Percentiles rank a stretch among this genome's conserved stretches.
These are phyloP conservation scores for Carollia perspicillata DNA, from an alignment of 2,113 vertebrate species.

Conservation along the genomic window DNA sequence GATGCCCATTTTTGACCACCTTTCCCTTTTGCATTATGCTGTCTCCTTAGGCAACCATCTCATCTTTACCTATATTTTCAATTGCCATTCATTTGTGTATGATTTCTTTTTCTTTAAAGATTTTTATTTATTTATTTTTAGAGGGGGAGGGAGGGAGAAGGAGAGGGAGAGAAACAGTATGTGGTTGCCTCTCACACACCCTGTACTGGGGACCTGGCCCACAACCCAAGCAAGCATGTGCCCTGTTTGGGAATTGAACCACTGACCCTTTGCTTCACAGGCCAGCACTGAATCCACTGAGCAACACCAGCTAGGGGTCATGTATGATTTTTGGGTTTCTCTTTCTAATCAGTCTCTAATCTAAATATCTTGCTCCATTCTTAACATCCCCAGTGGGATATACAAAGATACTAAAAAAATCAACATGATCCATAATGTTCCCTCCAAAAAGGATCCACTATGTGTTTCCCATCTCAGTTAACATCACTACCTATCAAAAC, in stretches of 20 bases:
- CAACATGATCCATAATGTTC: not conserved
- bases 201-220: no score
- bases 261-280: no score
- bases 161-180: no score
- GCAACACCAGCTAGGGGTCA: no score
- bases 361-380: not conserved
- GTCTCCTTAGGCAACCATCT: not conserved
- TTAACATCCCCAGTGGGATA: not conserved
- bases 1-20: not conserved
- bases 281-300: no score
- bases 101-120: not conserved
- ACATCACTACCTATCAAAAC: not conserved
- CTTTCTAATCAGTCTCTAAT: not conserved
- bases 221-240: no score
- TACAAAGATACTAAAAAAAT: not conserved
- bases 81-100: not conserved
- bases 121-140: no score
- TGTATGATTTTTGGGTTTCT: not conserved
- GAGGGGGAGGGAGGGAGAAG: no score
- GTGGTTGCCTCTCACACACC: no score
- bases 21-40: not conserved
- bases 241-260: no score
- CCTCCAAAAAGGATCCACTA: not conserved
- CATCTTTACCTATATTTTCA: not conserved
- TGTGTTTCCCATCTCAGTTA: not conserved